Evolutionary conservation across 1,140 invertebrate species (phyloP).

Genomic region (Oryzaephilus surinamensis): DNA sequence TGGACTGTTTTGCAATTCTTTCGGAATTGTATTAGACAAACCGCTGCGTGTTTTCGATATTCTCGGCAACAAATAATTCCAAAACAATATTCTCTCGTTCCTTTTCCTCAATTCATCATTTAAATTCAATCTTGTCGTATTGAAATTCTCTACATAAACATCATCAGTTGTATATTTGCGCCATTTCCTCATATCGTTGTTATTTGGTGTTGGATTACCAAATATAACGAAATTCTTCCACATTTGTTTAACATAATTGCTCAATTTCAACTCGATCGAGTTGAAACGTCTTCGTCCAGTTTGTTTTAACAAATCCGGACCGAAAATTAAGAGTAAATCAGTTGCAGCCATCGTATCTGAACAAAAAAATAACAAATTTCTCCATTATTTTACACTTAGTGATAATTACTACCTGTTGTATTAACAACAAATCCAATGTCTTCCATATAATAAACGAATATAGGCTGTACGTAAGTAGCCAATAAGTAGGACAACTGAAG

Average conservation of each 20-base stretch:
- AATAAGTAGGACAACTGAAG: slow-evolving; percentile 36
- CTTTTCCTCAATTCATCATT: slow-evolving; percentile 3
- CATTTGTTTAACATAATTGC: slow-evolving; percentile 43
- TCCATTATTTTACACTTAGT: slow-evolving; percentile 1
- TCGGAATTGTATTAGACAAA: slow-evolving; percentile 15
- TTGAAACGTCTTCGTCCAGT: slow-evolving; percentile 44
- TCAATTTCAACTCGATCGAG: slow-evolving; percentile 45
- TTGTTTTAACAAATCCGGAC: slow-evolving; percentile 51
- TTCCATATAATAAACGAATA: slow-evolving; percentile 24
- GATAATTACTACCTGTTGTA: slow-evolving; percentile 11
- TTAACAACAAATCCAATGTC: slow-evolving; percentile 18
- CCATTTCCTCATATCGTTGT: slow-evolving; percentile 44
- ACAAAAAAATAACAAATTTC: slow-evolving; percentile 5
- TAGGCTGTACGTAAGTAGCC: slow-evolving; percentile 29
- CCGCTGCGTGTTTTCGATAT: slow-evolving; percentile 14
- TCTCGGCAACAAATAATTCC: slow-evolving; percentile 27
- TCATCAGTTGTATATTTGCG: slow-evolving; percentile 42
- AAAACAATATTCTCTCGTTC: slow-evolving; percentile 20
- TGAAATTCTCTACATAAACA: slow-evolving; percentile 38
- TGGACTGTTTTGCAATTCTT: slow-evolving; percentile 24
- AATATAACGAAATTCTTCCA: slow-evolving; percentile 50
- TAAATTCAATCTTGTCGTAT: slow-evolving; percentile 9
- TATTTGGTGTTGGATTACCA: slow-evolving; percentile 46
- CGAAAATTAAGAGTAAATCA: slow-evolving; percentile 53
- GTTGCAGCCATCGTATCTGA: slow-evolving; percentile 28